Percentiles rank a stretch among this genome's conserved stretches.
These are phyloP conservation scores for Drosophila niveifrons DNA, from an alignment of 2,888 invertebrate genomes.

Conservation along the genomic window DNA sequence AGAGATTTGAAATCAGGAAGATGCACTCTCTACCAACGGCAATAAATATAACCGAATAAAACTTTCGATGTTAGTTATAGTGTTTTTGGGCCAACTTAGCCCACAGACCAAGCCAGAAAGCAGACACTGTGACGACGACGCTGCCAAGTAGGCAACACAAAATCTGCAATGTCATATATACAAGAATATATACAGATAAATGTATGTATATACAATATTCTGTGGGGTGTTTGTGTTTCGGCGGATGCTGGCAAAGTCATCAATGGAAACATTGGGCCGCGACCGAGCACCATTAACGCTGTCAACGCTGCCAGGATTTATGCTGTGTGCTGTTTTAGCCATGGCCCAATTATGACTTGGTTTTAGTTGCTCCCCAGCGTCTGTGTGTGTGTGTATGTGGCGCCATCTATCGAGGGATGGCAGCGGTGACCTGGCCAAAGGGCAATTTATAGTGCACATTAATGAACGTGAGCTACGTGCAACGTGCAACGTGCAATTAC, in stretches of 20 bases:
- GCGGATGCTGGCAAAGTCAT: slow-evolving; percentile 30
- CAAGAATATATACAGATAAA: neutral
- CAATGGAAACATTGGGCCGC: slow-evolving; percentile 22
- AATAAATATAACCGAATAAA: slow-evolving; percentile 49
- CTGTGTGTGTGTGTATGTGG: slow-evolving; percentile 5
- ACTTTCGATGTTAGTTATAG: slow-evolving; percentile 33
- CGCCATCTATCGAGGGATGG: slow-evolving; percentile 18
- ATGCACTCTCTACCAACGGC: slow-evolving; percentile 19
- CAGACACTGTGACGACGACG: slow-evolving; percentile 54
- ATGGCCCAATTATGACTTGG: slow-evolving; percentile 59
- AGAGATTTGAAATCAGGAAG: slow-evolving; percentile 17
- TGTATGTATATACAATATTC: no score
- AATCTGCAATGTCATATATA: slow-evolving; percentile 20
- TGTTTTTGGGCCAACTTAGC: slow-evolving; percentile 20
- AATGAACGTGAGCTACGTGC: slow-evolving; percentile 18
- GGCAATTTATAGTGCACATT: slow-evolving; percentile 43
- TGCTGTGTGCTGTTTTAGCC: slow-evolving; percentile 55
- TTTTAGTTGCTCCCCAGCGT: neutral
- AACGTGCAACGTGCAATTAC: slow-evolving; percentile 43
- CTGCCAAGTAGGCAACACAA: slow-evolving; percentile 57
- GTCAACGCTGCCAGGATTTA: slow-evolving; percentile 62
- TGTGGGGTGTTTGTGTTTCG: neutral
- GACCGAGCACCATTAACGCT: slow-evolving; percentile 53
- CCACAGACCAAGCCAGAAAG: neutral
- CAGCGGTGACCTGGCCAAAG: neutral